Evolutionary conservation across 2,888 invertebrate species (phyloP), one percentile per base, ranked within the genome.

Genomic region (Coleophora deauratella): DNA sequence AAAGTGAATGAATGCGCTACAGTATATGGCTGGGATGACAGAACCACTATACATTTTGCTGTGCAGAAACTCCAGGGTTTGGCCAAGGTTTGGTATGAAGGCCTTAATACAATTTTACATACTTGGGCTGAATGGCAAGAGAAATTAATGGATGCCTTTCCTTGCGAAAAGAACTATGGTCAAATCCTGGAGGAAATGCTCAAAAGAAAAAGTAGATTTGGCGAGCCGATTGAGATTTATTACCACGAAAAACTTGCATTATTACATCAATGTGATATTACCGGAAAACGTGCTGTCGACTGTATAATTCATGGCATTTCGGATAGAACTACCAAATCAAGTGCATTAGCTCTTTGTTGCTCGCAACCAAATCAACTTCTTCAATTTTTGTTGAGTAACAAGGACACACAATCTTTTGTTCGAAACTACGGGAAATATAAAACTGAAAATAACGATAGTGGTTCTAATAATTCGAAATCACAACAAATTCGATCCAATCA

Each of bases 41-140:
- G n/a, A n/a, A n/a, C n/a, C n/a, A n/a, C n/a, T n/a, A n/a, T n/a
- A n/a, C n/a, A n/a, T n/a, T n/a, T n/a, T n/a, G n/a, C n/a, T n/a
- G 50, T 1, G 14, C 46, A n/a, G n/a, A n/a, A n/a, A n/a, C n/a
- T n/a, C n/a, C n/a, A n/a, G n/a, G n/a, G n/a, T n/a, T n/a, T n/a
- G 37, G 50, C 50, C 35, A 43, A 44, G 28, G 35, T 27, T 13
- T 51, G 46, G 50, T 50, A 47, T 10, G 44, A 50, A 33, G 33
- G 40, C 10, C 12, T 47, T 7, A 34, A 32, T 31, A 40, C 51
- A 6, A 38, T 49, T 21, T 36, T 46, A 9, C 46, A 35, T 32
- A 37, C 12, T n/a, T 47, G 49, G 43, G 7, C 31, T 0, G 42
- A 51, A 10, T 47, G 47, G 47, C 47, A 49, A 31, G 32, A 38